Evolutionary conservation across 2,888 invertebrate species (phyloP).

Genomic region (Harmothoe impar): DNA sequence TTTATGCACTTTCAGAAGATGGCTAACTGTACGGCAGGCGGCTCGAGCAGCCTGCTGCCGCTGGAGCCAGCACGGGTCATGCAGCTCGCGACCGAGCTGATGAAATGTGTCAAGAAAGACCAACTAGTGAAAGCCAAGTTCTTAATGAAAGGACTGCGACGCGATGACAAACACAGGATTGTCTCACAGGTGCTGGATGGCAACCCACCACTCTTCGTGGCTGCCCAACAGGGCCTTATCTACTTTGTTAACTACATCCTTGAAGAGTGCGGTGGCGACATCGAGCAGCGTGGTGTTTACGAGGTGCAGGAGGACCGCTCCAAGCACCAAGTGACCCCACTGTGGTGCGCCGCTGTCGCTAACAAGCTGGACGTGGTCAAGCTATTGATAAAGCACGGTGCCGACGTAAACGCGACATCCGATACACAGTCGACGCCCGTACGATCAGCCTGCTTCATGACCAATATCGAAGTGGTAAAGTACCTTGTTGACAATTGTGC

Average conservation of each 20-base stretch:
- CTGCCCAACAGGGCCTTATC: constrained; percentile 75
- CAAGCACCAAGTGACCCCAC: constrained; percentile 92
- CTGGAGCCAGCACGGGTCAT: constrained; percentile 62
- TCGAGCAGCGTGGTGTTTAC: constrained; percentile 90
- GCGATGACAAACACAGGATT: constrained; percentile 63
- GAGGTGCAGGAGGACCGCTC: constrained; percentile 92
- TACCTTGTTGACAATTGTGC: constrained; percentile 80
- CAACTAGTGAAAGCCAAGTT: constrained; percentile 69
- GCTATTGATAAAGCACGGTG: constrained; percentile 90
- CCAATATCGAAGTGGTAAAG: constrained; percentile 77
- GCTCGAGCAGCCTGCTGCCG: constrained; percentile 35
- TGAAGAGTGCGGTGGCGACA: constrained; percentile 90
- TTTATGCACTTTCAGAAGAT: constrained; percentile 28
- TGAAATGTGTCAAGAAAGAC: constrained; percentile 67
- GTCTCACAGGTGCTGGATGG: constrained; percentile 71
- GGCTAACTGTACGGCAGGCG: constrained; percentile 60
- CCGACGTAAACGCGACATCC: constrained; percentile 92
- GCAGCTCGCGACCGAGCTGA: constrained; percentile 59
- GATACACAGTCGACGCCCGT: constrained; percentile 93
- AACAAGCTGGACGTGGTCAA: constrained; percentile 91
- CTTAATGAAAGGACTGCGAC: constrained; percentile 64
- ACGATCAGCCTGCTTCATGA: constrained; percentile 95
- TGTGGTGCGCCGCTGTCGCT: constrained; percentile 96
- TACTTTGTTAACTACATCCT: constrained; percentile 91
- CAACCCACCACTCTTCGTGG: constrained; percentile 76